Base-by-base conservation (phyloP, 1,140 invertebrate species). In the Sweltsa coloradensis region DNA sequence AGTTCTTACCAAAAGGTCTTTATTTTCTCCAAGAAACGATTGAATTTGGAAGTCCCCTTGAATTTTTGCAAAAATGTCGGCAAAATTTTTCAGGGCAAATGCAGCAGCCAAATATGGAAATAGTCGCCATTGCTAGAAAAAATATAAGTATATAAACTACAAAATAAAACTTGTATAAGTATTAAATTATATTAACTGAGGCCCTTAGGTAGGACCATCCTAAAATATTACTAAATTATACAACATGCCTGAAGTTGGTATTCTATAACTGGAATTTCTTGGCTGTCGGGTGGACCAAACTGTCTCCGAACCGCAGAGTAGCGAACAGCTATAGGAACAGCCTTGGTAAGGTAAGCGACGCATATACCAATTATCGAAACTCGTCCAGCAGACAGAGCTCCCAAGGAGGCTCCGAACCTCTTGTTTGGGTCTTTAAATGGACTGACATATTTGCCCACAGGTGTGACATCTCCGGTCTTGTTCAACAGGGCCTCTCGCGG, bases 281-380 rank as follows among this genome's bases (percentile, higher is more conserved):
- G 56, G 0, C 53, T 50, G 37, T 67, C 58, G 1, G 66, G 60
- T 1, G 78, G 74, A 1, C 83, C 85, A 66, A 91, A 91, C 67
- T 92, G 89, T 53, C 72, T 76, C 26, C 89, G 69, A 13, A 80
- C 80, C 1, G 79, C 85, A 7, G 85, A 84, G 61, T 92, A 92
- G 5, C 89, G 66, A 1, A 85, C 69, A 1, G 86, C 85, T 48
- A 91, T 89, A n/a, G 79, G 72, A 1, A 89, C 60, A 1, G 81
- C 81, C 40, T 78, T 76, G 60, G 65, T 72, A 45, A 79, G 64
- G 57, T 78, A 78, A 59, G 66, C 71, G 4, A 75, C 68, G 52
- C 82, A 81, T 58, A 94, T 83, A 34, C 69, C 72, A 44, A 78
- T 75, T 31, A 84, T 84, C 26, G 71, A 76, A 6, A 87, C 75